phyloP scores from a whole-genome alignment of 2,113 vertebrate species.

The Notiomystis cincta region DNA sequence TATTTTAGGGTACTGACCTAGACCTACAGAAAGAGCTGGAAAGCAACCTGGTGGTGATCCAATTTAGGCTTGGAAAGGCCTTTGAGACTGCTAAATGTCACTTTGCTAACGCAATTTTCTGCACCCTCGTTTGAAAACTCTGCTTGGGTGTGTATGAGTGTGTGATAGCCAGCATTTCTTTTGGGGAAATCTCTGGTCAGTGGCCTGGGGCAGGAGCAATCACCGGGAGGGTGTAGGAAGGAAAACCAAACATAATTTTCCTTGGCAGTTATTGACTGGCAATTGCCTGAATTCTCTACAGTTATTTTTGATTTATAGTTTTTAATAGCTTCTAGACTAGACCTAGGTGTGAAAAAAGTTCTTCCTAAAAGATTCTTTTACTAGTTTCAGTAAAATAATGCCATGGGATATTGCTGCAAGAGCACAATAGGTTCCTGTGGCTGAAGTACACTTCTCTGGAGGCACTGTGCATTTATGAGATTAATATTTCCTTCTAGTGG shows the following conservation, averaged over 20 bases:
- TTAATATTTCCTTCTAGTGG: background rate
- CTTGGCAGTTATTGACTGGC: background rate
- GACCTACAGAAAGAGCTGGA: background rate
- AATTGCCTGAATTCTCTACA: background rate
- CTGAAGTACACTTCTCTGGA: background rate
- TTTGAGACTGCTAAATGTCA: background rate
- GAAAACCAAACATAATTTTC: background rate
- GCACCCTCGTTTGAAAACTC: background rate
- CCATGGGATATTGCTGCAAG: background rate
- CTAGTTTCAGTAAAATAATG: background rate
- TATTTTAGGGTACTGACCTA: background rate
- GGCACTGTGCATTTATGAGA: background rate
- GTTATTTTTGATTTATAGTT: conserved; percentile 25
- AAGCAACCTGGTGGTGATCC: background rate
- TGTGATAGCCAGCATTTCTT: background rate
- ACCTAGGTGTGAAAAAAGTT: background rate
- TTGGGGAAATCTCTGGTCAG: background rate
- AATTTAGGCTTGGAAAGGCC: background rate
- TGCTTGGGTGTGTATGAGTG: background rate
- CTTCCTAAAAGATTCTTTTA: background rate
- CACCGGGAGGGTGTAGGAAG: background rate
- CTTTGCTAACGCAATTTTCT: background rate
- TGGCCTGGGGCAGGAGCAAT: background rate
- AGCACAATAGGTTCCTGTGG: background rate
- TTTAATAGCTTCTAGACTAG: background rate